Evolutionary conservation across 2,888 invertebrate species (phyloP).

Genomic region (Malachius bipustulatus): DNA sequence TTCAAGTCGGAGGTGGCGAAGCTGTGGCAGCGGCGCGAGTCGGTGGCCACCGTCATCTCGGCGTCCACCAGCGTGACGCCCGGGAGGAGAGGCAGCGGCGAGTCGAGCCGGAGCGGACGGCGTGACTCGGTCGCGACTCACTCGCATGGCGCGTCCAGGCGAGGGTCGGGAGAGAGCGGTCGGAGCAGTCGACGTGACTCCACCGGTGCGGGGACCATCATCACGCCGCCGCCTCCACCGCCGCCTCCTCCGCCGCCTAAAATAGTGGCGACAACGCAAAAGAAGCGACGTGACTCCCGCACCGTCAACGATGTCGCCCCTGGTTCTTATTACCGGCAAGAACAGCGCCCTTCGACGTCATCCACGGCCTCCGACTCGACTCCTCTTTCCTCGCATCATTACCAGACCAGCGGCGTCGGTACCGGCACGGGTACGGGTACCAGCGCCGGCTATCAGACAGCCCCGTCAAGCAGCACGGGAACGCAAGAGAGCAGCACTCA

Average conservation of each 20-base stretch:
- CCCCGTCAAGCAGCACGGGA: constrained; percentile 14
- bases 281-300: constrained; percentile 47
- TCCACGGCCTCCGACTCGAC: constrained; percentile 63
- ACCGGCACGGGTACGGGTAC: constrained; percentile 10
- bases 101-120: constrained; percentile 39
- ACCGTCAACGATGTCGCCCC: constrained; percentile 41
- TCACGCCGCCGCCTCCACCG: constrained; percentile 42
- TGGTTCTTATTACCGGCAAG: constrained; percentile 46
- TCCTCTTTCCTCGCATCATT: too few species aligned
- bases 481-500: constrained; percentile 48
- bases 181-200: constrained; percentile 61
- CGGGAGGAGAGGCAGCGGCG: constrained; percentile 52
- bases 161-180: constrained; percentile 59
- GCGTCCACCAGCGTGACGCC: constrained; percentile 31
- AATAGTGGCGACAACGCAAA: constrained; percentile 47
- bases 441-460: too few species aligned
- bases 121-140: constrained; percentile 54
- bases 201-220: constrained; percentile 39
- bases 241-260: constrained; percentile 34
- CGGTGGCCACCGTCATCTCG: constrained; percentile 44
- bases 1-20: constrained; percentile 60
- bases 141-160: constrained; percentile 38
- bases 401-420: constrained; percentile 21
- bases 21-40: constrained; percentile 55
- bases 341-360: constrained; percentile 58